A percentile compares a stretch with the other conserved stretches of the same genome.
phyloP scores from a whole-genome alignment of 2,888 invertebrate species.

The Athalia circularis region DNA sequence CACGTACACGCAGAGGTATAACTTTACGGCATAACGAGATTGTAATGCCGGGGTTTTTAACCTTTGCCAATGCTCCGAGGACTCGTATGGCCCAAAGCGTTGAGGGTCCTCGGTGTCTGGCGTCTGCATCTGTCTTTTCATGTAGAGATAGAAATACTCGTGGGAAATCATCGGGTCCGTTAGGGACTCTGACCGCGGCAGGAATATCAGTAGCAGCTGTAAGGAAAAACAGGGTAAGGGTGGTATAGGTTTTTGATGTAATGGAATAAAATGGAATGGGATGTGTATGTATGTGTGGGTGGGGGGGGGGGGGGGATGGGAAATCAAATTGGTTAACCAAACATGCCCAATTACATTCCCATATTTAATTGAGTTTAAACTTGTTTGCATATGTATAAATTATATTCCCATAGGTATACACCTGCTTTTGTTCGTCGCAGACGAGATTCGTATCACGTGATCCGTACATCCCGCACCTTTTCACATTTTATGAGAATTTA shows the following conservation, averaged over 20 bases:
- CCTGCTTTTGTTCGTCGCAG: too few relatives aligned
- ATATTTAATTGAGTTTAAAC: neutral
- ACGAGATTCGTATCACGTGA: neutral
- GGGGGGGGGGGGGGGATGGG: neutral
- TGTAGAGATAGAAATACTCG: conserved; percentile 15
- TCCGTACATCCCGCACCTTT: too few relatives aligned
- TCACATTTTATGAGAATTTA: too few relatives aligned
- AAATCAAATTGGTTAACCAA: conserved; percentile 17
- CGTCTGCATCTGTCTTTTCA: neutral
- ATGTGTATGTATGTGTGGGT: too few relatives aligned
- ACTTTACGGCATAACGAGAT: neutral
- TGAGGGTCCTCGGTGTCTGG: too few relatives aligned
- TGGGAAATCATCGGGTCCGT: conserved; percentile 26
- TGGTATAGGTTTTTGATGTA: neutral
- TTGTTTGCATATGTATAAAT: neutral
- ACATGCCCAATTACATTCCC: conserved; percentile 13
- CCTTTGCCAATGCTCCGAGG: conserved; percentile 7
- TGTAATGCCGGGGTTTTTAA: conserved; percentile 14
- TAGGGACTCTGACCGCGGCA: conserved; percentile 11
- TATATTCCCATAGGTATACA: neutral
- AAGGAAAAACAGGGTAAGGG: neutral
- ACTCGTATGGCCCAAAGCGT: neutral
- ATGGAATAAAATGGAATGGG: neutral
- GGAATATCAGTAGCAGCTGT: neutral
- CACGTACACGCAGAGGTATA: neutral